These are phyloP conservation scores for Leptinotarsa texana DNA, from an alignment of 1,140 invertebrate genomes.

Conservation along the genomic window DNA sequence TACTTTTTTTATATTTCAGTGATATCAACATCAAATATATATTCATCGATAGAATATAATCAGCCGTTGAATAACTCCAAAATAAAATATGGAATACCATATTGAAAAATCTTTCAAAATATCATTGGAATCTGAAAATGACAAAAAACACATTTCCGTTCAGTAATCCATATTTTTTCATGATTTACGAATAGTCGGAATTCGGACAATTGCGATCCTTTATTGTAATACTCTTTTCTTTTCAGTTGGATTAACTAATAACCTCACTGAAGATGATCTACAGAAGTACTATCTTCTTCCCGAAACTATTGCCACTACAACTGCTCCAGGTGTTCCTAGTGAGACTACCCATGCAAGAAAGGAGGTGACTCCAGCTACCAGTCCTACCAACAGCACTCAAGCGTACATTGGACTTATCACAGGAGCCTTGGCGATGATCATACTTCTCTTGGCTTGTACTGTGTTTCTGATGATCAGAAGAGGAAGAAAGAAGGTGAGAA, in stretches of 20 bases:
- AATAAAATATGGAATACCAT: too few relatives aligned
- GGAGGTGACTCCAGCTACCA: slow-evolving; percentile 66
- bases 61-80: too few relatives aligned
- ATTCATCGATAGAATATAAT: too few relatives aligned
- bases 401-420: slow-evolving; percentile 81
- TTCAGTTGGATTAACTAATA: slow-evolving; percentile 55
- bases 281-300: slow-evolving; percentile 57
- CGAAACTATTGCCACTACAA: slow-evolving; percentile 48
- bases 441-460: slow-evolving; percentile 69
- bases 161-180: too few relatives aligned
- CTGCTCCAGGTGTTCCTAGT: slow-evolving; percentile 41
- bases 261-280: slow-evolving; percentile 55
- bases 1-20: too few relatives aligned
- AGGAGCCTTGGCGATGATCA: slow-evolving; percentile 74
- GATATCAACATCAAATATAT: too few relatives aligned
- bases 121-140: too few relatives aligned
- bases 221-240: slow-evolving; percentile 28
- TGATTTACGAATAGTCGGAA: too few relatives aligned
- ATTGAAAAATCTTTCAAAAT: too few relatives aligned
- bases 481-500: slow-evolving; percentile 65
- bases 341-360: slow-evolving; percentile 55
- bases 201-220: too few relatives aligned
- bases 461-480: slow-evolving; percentile 72
- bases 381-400: slow-evolving; percentile 66
- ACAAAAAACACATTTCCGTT: too few relatives aligned